Conservation (phyloP, 1,140 invertebrate species). For the Drosophila pruinosa region DNA sequence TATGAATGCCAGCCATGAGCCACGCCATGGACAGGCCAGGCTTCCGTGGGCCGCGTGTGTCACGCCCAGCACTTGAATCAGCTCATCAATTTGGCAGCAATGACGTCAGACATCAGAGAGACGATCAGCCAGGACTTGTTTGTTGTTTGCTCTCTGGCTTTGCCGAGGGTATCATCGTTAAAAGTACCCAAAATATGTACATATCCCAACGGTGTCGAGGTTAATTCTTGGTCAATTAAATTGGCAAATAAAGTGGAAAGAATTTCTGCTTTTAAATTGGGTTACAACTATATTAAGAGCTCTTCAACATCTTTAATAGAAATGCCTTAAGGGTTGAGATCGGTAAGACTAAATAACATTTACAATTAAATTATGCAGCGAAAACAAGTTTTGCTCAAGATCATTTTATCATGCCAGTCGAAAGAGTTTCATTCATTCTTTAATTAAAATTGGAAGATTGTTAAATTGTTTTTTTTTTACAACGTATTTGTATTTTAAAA, state of each 20-base stretch:
- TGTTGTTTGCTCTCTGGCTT: conserved; percentile 26
- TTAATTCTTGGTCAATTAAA: conserved; percentile 29
- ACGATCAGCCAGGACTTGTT: neutral
- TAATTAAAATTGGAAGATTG: too few relatives aligned
- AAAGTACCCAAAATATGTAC: conserved; percentile 3
- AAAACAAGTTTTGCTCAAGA: too few relatives aligned
- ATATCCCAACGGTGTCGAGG: neutral
- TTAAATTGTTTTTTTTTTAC: too few relatives aligned
- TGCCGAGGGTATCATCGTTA: neutral
- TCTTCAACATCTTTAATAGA: too few relatives aligned
- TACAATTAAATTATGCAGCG: too few relatives aligned
- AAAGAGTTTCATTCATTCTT: too few relatives aligned
- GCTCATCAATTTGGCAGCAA: conserved; percentile 21
- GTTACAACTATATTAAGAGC: neutral
- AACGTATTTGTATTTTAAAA: too few relatives aligned
- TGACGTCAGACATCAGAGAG: conserved; percentile 1
- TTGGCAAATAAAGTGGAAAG: neutral
- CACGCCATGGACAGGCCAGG: conserved; percentile 20
- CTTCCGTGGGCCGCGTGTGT: conserved; percentile 46
- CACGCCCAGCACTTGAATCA: conserved; percentile 60
- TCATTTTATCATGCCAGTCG: too few relatives aligned
- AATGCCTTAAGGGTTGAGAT: neutral
- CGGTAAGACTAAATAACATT: too few relatives aligned
- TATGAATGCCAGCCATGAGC: conserved; percentile 15
- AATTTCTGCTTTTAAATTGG: neutral